phyloP scores from a whole-genome alignment of 2,113 vertebrate species.

The Petrocephalus zakoni region DNA sequence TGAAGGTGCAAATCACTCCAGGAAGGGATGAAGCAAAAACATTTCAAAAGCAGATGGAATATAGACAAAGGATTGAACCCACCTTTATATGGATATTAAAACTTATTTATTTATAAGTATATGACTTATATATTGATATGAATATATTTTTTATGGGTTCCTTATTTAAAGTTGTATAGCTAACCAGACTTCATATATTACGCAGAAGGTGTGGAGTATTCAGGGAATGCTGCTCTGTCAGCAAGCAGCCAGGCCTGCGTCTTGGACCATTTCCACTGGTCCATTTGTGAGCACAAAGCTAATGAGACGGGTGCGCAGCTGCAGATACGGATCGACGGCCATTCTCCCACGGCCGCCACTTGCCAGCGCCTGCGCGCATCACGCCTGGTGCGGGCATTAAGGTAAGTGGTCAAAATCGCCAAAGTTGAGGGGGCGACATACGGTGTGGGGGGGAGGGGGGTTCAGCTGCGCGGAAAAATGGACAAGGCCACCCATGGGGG shows the following conservation, averaged over 20 bases:
- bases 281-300: conserved; percentile 4
- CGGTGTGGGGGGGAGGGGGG: not conserved
- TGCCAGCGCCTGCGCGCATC: not conserved
- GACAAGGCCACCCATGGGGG: not conserved
- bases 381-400: not conserved
- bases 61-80: not conserved
- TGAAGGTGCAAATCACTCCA: conserved; percentile 40
- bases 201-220: not conserved
- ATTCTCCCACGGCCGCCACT: not conserved
- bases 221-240: not conserved
- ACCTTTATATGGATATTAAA: not conserved
- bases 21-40: not conserved
- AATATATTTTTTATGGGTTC: not conserved
- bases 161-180: not conserved
- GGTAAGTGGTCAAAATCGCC: not conserved
- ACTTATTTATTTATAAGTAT: not conserved
- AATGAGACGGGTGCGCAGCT: not conserved
- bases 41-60: not conserved
- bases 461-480: not conserved
- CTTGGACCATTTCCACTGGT: not conserved
- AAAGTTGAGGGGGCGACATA: not conserved
- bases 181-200: not conserved
- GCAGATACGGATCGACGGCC: not conserved
- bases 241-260: not conserved
- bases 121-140: not conserved